Base-by-base conservation (phyloP, 1,140 invertebrate genomes). In the Tetramorium simillimum region DNA sequence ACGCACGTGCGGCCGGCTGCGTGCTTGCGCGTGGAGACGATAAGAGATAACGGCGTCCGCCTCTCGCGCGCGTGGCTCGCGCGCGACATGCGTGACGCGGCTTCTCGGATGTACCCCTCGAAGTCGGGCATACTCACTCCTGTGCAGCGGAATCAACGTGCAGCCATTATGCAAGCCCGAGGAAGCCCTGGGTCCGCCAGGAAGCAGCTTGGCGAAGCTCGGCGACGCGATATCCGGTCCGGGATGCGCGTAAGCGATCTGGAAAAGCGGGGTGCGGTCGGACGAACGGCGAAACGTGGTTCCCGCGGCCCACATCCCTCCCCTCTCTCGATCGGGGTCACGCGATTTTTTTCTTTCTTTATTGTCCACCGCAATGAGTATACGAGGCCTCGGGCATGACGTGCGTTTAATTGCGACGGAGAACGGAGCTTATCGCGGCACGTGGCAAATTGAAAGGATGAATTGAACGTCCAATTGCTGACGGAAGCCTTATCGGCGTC, bases 141-240 rank as follows among this genome's bases (percentile, higher is more conserved):
- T 49, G 49, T 14, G 58, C 80, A 60, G 69, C 69, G 40, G 40
- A 37, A 49, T 84, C 53, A 75, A 43, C 49, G 51, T 70, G 65
- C 78, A 84, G 40, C 53, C 80, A 75, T 84, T 60, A 60, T 33
- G 43, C 80, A 60, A 75, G 69, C 37, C n/a, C 7, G 80, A 14
- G 28, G 53, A 84, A 73, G 40, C 67, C 72, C 24, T 21, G 51
- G 12, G 0, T 82, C 78, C 49, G 21, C 37, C 40, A 58, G 24
- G 24, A 73, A 82, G 51, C 69, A 60, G 53, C 43, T 33, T 33
- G 24, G 18, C 51, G 24, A 73, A 60, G 80, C 24, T 46, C 21
- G 46, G 51, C 78, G 33, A 49, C 14, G 21, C 10, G 33, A 33
- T 33, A 33, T 33, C 33, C 75, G n/a, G 4, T n/a, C 16, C 46